These are phyloP conservation scores for Mythimna impura DNA, from an alignment of 2,888 invertebrate genomes.

Conservation along the genomic window DNA sequence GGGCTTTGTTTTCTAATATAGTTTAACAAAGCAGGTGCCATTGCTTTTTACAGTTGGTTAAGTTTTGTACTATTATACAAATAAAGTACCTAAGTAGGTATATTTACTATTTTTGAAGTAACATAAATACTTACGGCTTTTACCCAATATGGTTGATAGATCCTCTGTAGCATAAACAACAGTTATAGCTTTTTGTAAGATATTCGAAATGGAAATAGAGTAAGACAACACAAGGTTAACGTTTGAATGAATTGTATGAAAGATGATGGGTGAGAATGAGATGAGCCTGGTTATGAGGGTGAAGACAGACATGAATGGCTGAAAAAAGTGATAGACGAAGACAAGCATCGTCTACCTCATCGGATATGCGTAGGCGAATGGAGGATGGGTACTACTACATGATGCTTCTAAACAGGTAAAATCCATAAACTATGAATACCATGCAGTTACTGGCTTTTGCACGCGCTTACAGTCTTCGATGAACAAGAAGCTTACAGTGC, in stretches of 20 bases:
- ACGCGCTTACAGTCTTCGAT: not conserved
- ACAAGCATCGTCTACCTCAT: not conserved
- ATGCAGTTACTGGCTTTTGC: not conserved
- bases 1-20: slow-evolving; percentile 20
- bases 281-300: not conserved
- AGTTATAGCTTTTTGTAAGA: slow-evolving; percentile 4
- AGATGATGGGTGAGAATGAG: not conserved
- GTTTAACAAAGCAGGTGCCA: slow-evolving; percentile 49
- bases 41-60: slow-evolving; percentile 38
- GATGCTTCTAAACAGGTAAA: not conserved
- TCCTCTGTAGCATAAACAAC: slow-evolving; percentile 10
- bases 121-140: not conserved
- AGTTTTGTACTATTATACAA: slow-evolving; percentile 26
- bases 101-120: slow-evolving; percentile 1
- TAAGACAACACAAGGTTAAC: too few species aligned
- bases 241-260: not conserved
- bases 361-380: not conserved
- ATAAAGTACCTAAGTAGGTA: not conserved
- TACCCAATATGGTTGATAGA: not conserved
- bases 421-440: not conserved
- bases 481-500: not conserved
- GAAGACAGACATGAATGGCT: not conserved
- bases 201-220: not conserved
- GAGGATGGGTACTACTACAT: too few species aligned
- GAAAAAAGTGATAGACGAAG: not conserved